Conservation (phyloP, 2,113 vertebrate genomes). For the Misgurnus mizolepis region DNA sequence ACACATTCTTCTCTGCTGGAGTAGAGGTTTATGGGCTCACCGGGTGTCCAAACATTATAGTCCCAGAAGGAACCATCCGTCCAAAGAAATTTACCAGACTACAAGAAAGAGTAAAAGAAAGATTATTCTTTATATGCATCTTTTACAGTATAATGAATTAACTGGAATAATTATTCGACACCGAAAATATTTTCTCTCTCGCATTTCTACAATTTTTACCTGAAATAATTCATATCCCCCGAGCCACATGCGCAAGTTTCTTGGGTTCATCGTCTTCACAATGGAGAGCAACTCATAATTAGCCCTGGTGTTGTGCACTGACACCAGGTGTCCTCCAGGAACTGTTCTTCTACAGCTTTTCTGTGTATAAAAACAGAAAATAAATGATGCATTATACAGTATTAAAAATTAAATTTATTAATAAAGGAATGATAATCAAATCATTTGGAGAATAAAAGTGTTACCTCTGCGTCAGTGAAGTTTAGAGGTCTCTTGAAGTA, state of each 20-base stretch:
- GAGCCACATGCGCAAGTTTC: not conserved
- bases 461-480: not conserved
- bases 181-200: too few species aligned
- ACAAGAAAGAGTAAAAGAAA: not conserved
- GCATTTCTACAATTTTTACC: not conserved
- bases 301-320: not conserved
- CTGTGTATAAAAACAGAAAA: not conserved
- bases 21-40: not conserved
- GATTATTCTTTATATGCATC: not conserved
- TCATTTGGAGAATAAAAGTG: not conserved
- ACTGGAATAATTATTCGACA: too few species aligned
- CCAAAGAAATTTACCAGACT: slow-evolving; percentile 20
- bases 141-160: too few species aligned
- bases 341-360: not conserved
- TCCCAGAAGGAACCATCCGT: slow-evolving; percentile 8
- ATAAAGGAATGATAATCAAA: too few species aligned
- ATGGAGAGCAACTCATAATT: not conserved
- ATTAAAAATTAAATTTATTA: too few species aligned
- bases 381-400: too few species aligned
- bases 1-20: not conserved
- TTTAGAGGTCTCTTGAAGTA: not conserved
- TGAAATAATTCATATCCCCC: not conserved
- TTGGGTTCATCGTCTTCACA: not conserved
- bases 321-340: slow-evolving; percentile 16
- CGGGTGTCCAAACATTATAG: slow-evolving; percentile 6